phyloP scores from a whole-genome alignment of 2,113 vertebrate species.

The Psilopogon haemacephalus region DNA sequence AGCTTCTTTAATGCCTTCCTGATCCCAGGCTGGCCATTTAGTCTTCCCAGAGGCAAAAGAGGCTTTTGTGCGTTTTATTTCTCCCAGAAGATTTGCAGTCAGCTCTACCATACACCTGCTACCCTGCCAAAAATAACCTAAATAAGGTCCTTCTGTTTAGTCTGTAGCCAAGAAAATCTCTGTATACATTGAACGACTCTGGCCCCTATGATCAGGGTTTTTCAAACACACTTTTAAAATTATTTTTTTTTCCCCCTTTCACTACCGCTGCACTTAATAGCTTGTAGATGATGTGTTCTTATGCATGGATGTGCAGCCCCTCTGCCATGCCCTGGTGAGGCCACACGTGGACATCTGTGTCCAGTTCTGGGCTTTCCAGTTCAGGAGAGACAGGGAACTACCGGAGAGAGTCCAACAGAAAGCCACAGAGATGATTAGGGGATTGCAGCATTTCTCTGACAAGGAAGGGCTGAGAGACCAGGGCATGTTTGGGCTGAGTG shows the following conservation, averaged over 20 bases:
- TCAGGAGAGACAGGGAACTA: too few relatives aligned
- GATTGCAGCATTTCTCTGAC: too few relatives aligned
- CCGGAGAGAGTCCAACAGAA: too few relatives aligned
- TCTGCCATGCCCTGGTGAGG: too few relatives aligned
- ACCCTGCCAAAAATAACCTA: constrained; percentile 18
- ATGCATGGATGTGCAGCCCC: neutral
- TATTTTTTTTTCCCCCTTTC: neutral
- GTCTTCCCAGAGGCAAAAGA: neutral
- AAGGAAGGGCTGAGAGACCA: too few relatives aligned
- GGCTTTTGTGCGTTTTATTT: neutral
- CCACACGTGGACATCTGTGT: too few relatives aligned
- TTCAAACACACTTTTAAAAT: neutral
- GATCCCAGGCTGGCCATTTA: neutral
- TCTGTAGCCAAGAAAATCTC: constrained; percentile 11
- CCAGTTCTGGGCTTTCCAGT: too few relatives aligned
- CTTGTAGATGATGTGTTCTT: neutral
- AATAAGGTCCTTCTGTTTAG: constrained; percentile 16
- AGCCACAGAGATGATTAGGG: too few relatives aligned
- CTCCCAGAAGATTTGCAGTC: neutral
- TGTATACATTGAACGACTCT: neutral
- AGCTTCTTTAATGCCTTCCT: neutral
- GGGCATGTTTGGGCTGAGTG: too few relatives aligned
- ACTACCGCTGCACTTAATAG: neutral
- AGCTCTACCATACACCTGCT: neutral
- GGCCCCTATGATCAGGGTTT: neutral